These are phyloP conservation scores for Megaceryle alcyon DNA, from an alignment of 2,797 vertebrate species.

Conservation along the genomic window DNA sequence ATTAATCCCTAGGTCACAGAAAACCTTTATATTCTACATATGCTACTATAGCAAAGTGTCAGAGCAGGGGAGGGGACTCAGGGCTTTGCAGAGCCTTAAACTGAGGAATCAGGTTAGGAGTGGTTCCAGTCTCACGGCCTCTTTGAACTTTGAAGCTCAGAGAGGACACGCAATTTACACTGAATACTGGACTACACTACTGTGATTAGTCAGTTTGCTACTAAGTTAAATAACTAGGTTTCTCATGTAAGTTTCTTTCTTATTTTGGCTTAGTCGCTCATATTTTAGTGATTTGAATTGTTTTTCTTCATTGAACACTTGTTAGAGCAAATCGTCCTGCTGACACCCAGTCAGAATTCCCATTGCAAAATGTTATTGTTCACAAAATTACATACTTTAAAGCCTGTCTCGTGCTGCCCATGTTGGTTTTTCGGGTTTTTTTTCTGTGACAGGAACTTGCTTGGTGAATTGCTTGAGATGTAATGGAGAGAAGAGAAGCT, in stretches of 20 bases:
- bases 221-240: constrained; percentile 20
- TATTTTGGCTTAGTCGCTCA: not conserved
- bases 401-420: not conserved
- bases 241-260: not conserved
- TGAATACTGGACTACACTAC: not conserved
- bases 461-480: constrained; percentile 73
- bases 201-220: constrained; percentile 13
- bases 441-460: constrained; percentile 63
- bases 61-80: not conserved
- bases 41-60: not conserved
- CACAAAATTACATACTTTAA: not conserved
- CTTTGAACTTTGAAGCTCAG: not conserved
- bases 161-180: not conserved
- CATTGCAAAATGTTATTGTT: constrained; percentile 20
- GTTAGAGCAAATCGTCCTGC: not conserved
- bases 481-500: constrained; percentile 76
- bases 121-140: not conserved
- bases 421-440: not conserved
- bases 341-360: constrained; percentile 15
- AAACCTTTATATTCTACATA: not conserved
- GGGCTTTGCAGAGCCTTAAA: not conserved
- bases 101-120: not conserved
- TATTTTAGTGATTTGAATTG: not conserved
- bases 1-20: not conserved
- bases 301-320: not conserved